Evolutionary conservation across 1,140 invertebrate species (phyloP), one percentile per base, ranked within the genome.

Genomic region (Tetragonula clypearis): DNA sequence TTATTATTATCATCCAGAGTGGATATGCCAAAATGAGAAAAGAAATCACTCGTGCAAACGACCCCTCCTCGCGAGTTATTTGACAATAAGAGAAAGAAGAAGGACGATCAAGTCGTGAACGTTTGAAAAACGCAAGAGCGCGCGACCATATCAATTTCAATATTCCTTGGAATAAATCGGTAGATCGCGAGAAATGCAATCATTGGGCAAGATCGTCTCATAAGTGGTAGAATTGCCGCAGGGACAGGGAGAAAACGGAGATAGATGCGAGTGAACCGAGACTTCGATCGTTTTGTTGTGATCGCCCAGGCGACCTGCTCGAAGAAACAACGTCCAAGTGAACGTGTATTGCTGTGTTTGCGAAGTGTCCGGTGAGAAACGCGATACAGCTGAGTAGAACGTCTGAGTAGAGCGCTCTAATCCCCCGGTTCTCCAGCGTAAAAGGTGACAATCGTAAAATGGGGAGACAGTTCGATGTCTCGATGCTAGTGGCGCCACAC

Each of bases 361-460:
- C 84, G 8, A 82, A 69, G 35, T 76, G n/a, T 26, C n/a, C 55
- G 11, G 35, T 30, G 41, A 69, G 62, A 53, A 65, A 75, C 19
- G 15, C 62, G 71, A 62, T 68, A 77, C 49, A 83, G n/a, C 19
- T 53, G 35, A 77, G 35, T 4, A 26, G 23, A 76, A 68, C 65
- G 62, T 26, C 15, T 53, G n/a, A n/a, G n/a, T n/a, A 41, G 41
- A 41, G 41, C 41, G 23, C 26, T 15, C 17, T 83, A 77, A 77
- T 68, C 12, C 12, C 30, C 81, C 21, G 55, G 30, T 73, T 69
- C 62, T 26, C 6, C 2, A 21, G 49, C 3, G 11, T 8, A 12
- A 75, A 65, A 82, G 80, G 72, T 76, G 80, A 76, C 80, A 75
- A 76, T 82, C 35, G 81, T 83, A 77, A 76, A 82, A 77, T n/a